phyloP scores from a whole-genome alignment of 2,797 vertebrate genomes.

The Diplodus sargus region DNA sequence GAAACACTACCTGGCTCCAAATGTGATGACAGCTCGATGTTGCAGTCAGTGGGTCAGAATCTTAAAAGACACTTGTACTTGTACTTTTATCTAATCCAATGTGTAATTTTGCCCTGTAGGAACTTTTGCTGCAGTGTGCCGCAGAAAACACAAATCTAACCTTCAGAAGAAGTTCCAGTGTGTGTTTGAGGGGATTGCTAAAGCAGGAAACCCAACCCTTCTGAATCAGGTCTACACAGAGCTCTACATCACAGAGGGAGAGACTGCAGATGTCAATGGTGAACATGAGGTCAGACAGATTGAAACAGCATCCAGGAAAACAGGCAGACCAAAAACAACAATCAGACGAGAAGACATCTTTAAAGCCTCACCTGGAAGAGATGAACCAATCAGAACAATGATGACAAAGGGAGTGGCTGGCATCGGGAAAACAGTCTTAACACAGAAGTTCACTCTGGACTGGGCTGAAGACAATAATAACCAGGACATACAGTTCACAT shows the following conservation, averaged over 20 bases:
- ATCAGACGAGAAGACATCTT: no score
- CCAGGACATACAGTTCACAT: no score
- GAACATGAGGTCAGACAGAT: slow-evolving; percentile 47
- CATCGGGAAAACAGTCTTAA: no score
- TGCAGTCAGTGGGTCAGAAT: background rate
- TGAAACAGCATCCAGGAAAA: no score
- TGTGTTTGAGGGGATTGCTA: slow-evolving; percentile 40
- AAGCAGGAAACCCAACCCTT: background rate
- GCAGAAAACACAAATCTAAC: slow-evolving; percentile 8
- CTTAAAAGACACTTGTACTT: background rate
- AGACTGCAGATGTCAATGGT: background rate
- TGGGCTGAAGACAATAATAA: no score
- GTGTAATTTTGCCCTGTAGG: slow-evolving; percentile 12
- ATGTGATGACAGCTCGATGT: background rate
- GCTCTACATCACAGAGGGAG: slow-evolving; percentile 33
- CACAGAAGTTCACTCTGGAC: no score
- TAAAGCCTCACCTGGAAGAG: no score
- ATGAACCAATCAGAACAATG: no score
- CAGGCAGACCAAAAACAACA: no score
- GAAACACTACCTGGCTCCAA: background rate
- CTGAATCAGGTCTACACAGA: background rate
- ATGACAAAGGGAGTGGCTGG: no score
- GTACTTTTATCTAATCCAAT: background rate
- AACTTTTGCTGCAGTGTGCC: background rate
- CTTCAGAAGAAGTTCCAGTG: slow-evolving; percentile 30